A percentile compares a stretch with the other conserved stretches of the same genome.
phyloP scores from a whole-genome alignment of 2,113 vertebrate genomes.

The Sceloporus tristichus region DNA sequence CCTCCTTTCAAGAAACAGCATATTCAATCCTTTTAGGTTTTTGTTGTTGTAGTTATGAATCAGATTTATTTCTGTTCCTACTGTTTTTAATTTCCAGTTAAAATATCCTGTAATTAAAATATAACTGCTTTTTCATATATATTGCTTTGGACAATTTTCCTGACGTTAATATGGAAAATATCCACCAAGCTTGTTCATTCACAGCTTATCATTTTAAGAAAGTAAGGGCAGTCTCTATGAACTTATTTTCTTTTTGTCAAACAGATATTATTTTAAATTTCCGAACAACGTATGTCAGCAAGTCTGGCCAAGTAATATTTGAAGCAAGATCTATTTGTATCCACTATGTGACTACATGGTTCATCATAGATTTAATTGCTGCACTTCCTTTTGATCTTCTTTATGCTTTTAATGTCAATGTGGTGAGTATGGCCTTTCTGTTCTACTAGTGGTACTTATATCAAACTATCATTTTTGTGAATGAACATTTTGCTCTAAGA shows the following conservation, averaged over 20 bases:
- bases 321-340: slow-evolving; percentile 98
- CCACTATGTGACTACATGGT: slow-evolving; percentile 98
- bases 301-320: slow-evolving; percentile 98
- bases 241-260: slow-evolving; percentile 66
- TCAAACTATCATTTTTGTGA: accelerated
- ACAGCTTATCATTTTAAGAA: background rate
- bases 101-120: background rate
- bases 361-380: slow-evolving; percentile 97
- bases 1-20: background rate
- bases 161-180: background rate
- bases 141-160: background rate
- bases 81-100: background rate
- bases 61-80: background rate
- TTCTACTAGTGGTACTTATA: background rate
- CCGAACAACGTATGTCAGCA: slow-evolving; percentile 97
- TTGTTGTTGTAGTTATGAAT: background rate
- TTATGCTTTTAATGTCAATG: slow-evolving; percentile 97
- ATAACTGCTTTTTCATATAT: background rate
- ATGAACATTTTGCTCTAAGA: background rate
- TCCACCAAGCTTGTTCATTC: background rate
- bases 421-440: slow-evolving; percentile 85
- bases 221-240: slow-evolving; percentile 34
- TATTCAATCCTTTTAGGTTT: background rate
- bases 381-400: slow-evolving; percentile 97
- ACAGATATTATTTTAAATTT: slow-evolving; percentile 98